Percentiles rank a stretch among this genome's conserved stretches.
These are phyloP conservation scores for Helleia helle DNA, from an alignment of 2,888 invertebrate genomes.

Conservation along the genomic window DNA sequence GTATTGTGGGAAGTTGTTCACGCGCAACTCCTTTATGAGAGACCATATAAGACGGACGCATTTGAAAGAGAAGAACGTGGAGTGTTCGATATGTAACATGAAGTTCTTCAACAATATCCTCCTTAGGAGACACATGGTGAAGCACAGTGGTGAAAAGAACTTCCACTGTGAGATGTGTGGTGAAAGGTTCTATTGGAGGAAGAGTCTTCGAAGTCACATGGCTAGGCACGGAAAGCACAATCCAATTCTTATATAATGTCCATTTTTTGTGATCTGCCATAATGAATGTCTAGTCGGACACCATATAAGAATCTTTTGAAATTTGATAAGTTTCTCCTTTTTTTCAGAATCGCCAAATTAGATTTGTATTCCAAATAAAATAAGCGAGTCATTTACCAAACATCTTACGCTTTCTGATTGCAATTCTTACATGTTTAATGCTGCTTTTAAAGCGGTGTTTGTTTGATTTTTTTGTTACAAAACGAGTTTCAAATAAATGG, in stretches of 20 bases:
- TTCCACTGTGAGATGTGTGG: slow-evolving; percentile 77
- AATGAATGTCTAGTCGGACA: no score
- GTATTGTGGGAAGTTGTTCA: slow-evolving; percentile 57
- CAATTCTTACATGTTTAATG: no score
- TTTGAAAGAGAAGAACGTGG: slow-evolving; percentile 59
- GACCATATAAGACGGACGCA: slow-evolving; percentile 57
- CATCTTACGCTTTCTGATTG: no score
- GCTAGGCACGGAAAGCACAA: slow-evolving; percentile 48
- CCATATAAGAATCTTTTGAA: no score
- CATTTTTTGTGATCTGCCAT: no score
- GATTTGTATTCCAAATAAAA: no score
- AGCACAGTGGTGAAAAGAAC: slow-evolving; percentile 67
- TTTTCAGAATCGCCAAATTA: no score
- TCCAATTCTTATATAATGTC: slow-evolving; percentile 25
- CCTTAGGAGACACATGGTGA: slow-evolving; percentile 55
- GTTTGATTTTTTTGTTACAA: no score
- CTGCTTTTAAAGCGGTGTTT: no score
- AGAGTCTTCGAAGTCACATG: slow-evolving; percentile 75
- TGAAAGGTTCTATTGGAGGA: slow-evolving; percentile 74
- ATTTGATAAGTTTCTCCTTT: no score
- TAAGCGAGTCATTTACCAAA: no score
- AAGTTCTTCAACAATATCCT: slow-evolving; percentile 63
- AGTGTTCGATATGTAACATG: slow-evolving; percentile 58
- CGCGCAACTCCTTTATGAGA: slow-evolving; percentile 52
- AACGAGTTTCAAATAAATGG: no score